Evolutionary conservation across 2,113 vertebrate species (phyloP), one percentile per base, ranked within the genome.

Genomic region (Larimichthys polyactis): DNA sequence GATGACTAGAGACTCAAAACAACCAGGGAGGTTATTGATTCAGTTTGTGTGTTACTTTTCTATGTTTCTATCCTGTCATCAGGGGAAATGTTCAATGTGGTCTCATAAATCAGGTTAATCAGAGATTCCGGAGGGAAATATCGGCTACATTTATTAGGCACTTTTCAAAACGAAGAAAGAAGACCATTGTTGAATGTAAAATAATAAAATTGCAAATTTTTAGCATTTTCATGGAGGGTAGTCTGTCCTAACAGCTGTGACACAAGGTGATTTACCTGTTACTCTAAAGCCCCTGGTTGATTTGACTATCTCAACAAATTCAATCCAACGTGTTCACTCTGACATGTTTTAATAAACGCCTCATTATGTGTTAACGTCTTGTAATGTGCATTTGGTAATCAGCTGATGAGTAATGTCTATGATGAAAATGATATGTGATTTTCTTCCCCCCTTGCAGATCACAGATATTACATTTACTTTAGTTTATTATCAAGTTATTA

Each of bases 351-450:
- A 69, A 86, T 81, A 40, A 60, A 59, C 27, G 27, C 24, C 57
- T 51, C 0, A 15, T 24, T 64, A 57, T 19, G 52, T 74, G 17
- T 54, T 70, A 11, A 68, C 5, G 40, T 67, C 57, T 82, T 64
- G 22, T 87, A 78, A 91, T 95, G 94, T 95, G 94, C 94, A 95
- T 92, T 91, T 93, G 92, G 91, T 91, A 82, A 87, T 90, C 71
- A 78, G 83, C 80, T 87, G 75, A 91, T 91, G 58, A 91, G 52
- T 85, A 81, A 87, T 91, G 65, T 90, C 87, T 81, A 82, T 88
- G 90, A 91, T 93, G 52, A 70, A 85, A 88, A 91, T 93, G 83
- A 90, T 89, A 66, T 90, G 68, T 91, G 76, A 85, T 90, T 75
- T 75, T 81, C 22, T 87, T 87, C 70, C 15, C 78, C 75, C 75